Base-by-base conservation (phyloP, 1,140 invertebrate genomes). In the Heliconius hewitsoni region DNA sequence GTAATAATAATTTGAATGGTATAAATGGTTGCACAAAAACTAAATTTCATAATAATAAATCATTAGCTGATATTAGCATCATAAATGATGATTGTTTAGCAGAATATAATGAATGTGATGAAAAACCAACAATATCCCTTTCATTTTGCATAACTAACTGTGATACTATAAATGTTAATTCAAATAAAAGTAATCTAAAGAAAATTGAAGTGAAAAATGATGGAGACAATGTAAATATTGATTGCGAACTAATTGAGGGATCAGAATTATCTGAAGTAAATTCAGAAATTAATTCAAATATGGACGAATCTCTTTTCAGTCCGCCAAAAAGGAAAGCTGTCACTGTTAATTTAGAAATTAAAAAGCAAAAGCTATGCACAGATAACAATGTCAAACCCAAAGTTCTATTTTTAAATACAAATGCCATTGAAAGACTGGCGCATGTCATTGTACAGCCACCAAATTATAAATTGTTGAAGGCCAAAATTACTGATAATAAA, bases 371-470 rank as follows among this genome's bases (percentile, higher is more conserved):
- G 72, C n/a, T 87, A 82, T 85, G 86, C 71, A 79, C 82, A 83
- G 80, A 85, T 73, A 85, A 52, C 73, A 74, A 78, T 85, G 85
- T 89, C 82, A 86, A 89, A 74, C 78, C 83, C 81, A 92, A 91
- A 82, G 84, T 94, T 94, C 92, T 91, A 87, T 91, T 91, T 94
- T 93, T 92, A 86, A 94, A 94, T 73, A 91, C 90, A 83, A 87
- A 92, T 87, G 89, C 88, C 85, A 90, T 89, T 85, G 87, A 91
- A 81, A 93, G 90, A 84, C 81, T 93, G 74, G 87, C 87, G 73
- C 87, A 91, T 88, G 91, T 92, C 87, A 93, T 90, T 87, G 87
- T 92, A 57, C 92, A 94, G 81, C 92, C 91, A 88, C 84, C 86
- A 94, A 90, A 91, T 91, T 92, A 91, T 87, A 94, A 90, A 91